Percentiles rank a stretch among this genome's conserved stretches.
Conservation (phyloP, 2,797 vertebrate species). For the Poecilia picta region DNA sequence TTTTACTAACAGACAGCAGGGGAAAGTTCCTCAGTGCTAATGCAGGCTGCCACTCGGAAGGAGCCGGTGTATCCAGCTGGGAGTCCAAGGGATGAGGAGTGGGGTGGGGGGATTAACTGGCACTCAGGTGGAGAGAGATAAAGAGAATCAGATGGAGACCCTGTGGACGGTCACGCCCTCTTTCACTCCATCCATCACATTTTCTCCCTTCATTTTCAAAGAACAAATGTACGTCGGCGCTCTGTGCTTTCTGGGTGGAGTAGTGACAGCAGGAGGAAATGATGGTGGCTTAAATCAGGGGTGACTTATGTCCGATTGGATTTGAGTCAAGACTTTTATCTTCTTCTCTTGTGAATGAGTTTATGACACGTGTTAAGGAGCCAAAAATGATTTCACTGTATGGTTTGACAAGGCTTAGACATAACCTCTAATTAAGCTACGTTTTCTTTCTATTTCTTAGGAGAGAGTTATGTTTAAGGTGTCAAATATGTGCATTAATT, state of each 20-base stretch:
- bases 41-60: conserved; percentile 74
- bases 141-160: conserved; percentile 69
- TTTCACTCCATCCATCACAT: conserved; percentile 45
- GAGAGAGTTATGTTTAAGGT: not conserved
- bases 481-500: not conserved
- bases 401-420: not conserved
- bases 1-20: conserved; percentile 76
- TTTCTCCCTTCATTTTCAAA: conserved; percentile 10
- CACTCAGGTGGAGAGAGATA: conserved; percentile 79
- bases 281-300: conserved; percentile 8
- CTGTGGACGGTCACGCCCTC: conserved; percentile 60
- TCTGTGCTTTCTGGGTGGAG: conserved; percentile 29
- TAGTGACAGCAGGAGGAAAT: conserved; percentile 10
- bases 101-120: conserved; percentile 77
- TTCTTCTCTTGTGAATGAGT: not conserved
- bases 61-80: conserved; percentile 69
- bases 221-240: conserved; percentile 25
- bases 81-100: conserved; percentile 71
- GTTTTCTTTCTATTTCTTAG: not conserved
- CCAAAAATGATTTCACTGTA: not conserved
- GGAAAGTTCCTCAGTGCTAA: conserved; percentile 73
- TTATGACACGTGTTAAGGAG: not conserved
- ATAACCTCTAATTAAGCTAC: not conserved
- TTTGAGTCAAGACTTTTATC: conserved; percentile 15
- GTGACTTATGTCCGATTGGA: conserved; percentile 11